Evolutionary conservation across 1,140 invertebrate genomes (phyloP).

Genomic region (Lepidurus apus): DNA sequence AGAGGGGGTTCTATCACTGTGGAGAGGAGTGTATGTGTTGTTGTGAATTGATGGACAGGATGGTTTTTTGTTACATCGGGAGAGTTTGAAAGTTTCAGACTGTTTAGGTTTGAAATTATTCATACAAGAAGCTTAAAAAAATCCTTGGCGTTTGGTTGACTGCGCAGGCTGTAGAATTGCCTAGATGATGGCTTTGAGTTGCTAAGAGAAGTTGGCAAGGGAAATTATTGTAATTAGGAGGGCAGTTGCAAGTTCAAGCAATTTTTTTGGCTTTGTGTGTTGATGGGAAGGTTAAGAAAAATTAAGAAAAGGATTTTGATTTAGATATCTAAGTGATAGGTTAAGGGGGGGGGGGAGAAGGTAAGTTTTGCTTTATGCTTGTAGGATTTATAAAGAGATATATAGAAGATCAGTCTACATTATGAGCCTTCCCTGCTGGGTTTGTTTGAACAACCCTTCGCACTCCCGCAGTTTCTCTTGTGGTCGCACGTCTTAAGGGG

Average conservation of each 20-base stretch:
- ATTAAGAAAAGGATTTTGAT: too few species aligned
- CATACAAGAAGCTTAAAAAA: background rate
- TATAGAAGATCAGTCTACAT: slow-evolving; percentile 10
- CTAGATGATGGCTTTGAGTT: too few species aligned
- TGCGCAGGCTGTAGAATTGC: too few species aligned
- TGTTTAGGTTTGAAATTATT: slow-evolving; percentile 7
- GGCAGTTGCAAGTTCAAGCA: too few species aligned
- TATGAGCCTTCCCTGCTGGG: slow-evolving; percentile 16
- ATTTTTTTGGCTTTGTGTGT: too few species aligned
- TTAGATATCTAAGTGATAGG: background rate
- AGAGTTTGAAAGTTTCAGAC: background rate
- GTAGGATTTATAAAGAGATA: background rate
- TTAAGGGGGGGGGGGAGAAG: background rate
- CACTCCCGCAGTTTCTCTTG: slow-evolving; percentile 2
- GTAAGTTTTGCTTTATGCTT: background rate
- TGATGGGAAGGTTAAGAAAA: too few species aligned
- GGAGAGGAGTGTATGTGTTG: background rate
- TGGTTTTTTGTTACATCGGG: background rate
- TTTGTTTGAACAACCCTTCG: slow-evolving; percentile 21
- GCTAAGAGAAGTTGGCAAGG: too few species aligned
- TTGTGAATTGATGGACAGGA: slow-evolving; percentile 16
- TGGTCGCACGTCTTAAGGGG: slow-evolving; percentile 7
- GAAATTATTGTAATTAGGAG: too few species aligned
- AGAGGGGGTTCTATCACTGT: background rate
- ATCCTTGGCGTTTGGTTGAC: too few species aligned